Percentiles rank a stretch among this genome's conserved stretches.
Conservation (phyloP, 2,888 invertebrate species). For the Rhamnusium bicolor region DNA sequence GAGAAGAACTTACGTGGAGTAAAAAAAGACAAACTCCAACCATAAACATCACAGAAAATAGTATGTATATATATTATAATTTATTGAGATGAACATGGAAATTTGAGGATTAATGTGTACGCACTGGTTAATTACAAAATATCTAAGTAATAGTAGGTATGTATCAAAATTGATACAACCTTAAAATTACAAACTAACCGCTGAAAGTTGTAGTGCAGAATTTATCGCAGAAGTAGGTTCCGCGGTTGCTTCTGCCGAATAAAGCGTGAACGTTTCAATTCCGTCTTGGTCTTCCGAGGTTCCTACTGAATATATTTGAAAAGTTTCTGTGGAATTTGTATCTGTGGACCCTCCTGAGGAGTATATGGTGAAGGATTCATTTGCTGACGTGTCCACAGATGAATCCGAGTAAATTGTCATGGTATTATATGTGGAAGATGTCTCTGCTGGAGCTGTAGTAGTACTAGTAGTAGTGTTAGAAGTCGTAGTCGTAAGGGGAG, state of each 20-base stretch:
- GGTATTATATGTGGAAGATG: slow-evolving; percentile 26
- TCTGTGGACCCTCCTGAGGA: slow-evolving; percentile 22
- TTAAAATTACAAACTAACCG: slow-evolving; percentile 9
- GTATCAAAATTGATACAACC: not conserved
- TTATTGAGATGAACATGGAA: not conserved
- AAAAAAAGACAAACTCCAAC: not conserved
- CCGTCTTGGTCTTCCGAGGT: slow-evolving; percentile 23
- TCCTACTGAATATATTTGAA: slow-evolving; percentile 32
- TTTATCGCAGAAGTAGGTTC: not conserved
- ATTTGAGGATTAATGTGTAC: not conserved
- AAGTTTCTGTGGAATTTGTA: slow-evolving; percentile 29
- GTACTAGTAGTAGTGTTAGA: not conserved
- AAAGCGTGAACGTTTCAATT: slow-evolving; percentile 40
- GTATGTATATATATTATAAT: not conserved
- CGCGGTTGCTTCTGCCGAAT: slow-evolving; percentile 32
- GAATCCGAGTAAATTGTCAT: slow-evolving; percentile 36
- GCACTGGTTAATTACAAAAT: not conserved
- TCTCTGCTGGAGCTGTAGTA: slow-evolving; percentile 1
- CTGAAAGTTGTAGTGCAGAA: not conserved
- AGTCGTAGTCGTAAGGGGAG: too few species aligned
- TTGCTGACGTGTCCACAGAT: slow-evolving; percentile 8
- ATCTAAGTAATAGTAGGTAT: not conserved
- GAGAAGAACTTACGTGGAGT: not conserved
- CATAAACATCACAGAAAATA: not conserved
- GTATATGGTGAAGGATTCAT: slow-evolving; percentile 39